phyloP scores from a whole-genome alignment of 2,113 vertebrate genomes.

The Rhombomys opimus region DNA sequence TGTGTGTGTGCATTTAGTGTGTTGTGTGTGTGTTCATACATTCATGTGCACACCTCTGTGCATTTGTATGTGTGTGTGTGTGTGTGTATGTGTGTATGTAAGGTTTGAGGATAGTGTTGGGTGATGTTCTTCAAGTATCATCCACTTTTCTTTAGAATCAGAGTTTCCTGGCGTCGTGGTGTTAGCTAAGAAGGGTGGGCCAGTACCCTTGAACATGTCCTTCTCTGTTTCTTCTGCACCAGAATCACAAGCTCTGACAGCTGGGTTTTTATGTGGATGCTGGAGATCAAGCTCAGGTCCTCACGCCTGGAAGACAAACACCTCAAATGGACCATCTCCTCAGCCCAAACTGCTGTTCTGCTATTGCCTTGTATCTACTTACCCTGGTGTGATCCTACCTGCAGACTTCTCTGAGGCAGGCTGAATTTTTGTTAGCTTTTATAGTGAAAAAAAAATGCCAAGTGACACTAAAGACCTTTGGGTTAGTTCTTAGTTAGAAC shows the following conservation, averaged over 20 bases:
- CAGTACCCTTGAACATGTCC: too few relatives aligned
- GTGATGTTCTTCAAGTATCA: background rate
- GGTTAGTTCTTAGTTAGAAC: slow-evolving; percentile 22
- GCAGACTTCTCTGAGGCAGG: background rate
- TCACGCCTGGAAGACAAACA: too few relatives aligned
- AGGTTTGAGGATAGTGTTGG: background rate
- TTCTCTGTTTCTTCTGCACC: background rate
- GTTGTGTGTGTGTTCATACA: background rate
- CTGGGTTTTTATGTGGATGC: background rate
- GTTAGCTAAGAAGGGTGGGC: background rate
- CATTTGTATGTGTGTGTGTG: background rate
- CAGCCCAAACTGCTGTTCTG: background rate
- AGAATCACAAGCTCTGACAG: too few relatives aligned
- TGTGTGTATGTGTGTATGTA: background rate
- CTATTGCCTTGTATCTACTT: background rate
- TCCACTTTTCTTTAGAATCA: background rate
- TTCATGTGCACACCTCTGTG: too few relatives aligned
- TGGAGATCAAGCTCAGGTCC: too few relatives aligned
- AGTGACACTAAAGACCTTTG: background rate
- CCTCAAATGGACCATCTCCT: background rate
- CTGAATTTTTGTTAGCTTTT: slow-evolving; percentile 10
- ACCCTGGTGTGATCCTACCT: background rate
- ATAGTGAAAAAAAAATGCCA: background rate
- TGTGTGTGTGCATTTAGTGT: background rate
- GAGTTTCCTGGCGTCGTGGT: too few relatives aligned